These are phyloP conservation scores for Eptesicus fuscus DNA, from an alignment of 2,113 vertebrate species.

Conservation along the genomic window DNA sequence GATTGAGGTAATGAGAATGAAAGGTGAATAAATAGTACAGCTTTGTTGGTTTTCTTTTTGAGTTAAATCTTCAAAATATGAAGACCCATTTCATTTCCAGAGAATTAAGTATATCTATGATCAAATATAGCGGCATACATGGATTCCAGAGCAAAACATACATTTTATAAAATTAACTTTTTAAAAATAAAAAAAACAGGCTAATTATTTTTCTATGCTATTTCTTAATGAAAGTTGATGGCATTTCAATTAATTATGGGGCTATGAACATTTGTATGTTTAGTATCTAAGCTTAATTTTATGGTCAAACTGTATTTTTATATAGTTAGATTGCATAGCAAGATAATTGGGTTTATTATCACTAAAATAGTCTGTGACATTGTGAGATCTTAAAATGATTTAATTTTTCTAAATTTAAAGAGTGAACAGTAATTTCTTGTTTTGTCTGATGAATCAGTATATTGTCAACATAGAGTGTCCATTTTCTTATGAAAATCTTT, in stretches of 20 bases:
- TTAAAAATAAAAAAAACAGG: background rate
- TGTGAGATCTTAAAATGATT: background rate
- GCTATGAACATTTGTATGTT: background rate
- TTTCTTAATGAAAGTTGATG: background rate
- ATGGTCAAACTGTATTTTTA: background rate
- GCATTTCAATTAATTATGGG: background rate
- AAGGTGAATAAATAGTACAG: background rate
- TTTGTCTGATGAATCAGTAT: background rate
- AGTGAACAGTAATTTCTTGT: background rate
- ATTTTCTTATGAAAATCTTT: background rate
- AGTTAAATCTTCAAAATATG: background rate
- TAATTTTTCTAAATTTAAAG: slow-evolving; percentile 39
- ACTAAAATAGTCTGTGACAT: background rate
- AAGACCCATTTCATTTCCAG: background rate
- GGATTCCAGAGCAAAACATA: slow-evolving; percentile 6
- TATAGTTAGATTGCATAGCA: slow-evolving; percentile 8
- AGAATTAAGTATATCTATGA: background rate
- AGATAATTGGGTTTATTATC: background rate
- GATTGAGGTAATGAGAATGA: background rate
- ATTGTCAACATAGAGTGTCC: background rate
- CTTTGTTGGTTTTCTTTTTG: background rate
- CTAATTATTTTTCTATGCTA: slow-evolving; percentile 2
- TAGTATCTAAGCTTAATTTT: background rate
- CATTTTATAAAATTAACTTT: background rate
- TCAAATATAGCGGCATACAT: background rate